Percentiles rank a stretch among this genome's conserved stretches.
These are phyloP conservation scores for Elysia chlorotica DNA, from an alignment of 1,140 invertebrate genomes.

Conservation along the genomic window DNA sequence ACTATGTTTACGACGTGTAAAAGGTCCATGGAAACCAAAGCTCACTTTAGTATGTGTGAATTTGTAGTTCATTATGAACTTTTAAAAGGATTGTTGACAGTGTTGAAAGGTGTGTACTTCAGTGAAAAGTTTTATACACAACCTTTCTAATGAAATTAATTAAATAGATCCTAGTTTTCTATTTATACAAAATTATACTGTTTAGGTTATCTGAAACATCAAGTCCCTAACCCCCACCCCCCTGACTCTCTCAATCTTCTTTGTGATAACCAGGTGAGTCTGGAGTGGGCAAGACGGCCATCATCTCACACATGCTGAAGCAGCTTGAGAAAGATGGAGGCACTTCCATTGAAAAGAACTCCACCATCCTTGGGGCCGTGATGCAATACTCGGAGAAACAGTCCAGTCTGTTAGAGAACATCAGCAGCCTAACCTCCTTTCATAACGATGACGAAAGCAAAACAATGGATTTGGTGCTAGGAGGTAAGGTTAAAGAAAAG, in stretches of 20 bases:
- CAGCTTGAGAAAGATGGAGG: constrained; percentile 53
- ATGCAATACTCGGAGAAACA: constrained; percentile 57
- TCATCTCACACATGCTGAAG: constrained; percentile 56
- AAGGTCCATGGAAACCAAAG: too few species aligned
- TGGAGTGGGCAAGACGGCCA: constrained; percentile 61
- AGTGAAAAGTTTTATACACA: too few species aligned
- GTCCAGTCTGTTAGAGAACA: constrained; percentile 51
- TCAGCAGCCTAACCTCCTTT: constrained; percentile 49
- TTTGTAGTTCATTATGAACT: too few species aligned
- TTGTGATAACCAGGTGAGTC: constrained; percentile 62
- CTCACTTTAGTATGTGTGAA: too few species aligned
- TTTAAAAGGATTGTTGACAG: too few species aligned
- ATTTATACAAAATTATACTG: too few species aligned
- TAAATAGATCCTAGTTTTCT: neutral
- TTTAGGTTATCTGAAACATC: too few species aligned
- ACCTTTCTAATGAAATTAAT: neutral
- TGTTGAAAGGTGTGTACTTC: too few species aligned
- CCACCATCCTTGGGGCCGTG: constrained; percentile 54
- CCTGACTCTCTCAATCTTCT: too few species aligned
- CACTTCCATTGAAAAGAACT: constrained; percentile 38
- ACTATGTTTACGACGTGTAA: too few species aligned
- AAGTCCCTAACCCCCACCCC: too few species aligned
- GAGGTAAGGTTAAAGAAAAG: too few species aligned
- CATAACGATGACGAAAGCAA: constrained; percentile 26
- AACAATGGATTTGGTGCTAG: constrained; percentile 34